Base-by-base conservation (phyloP, 2,888 invertebrate species). In the Temnothorax rugatulus region DNA sequence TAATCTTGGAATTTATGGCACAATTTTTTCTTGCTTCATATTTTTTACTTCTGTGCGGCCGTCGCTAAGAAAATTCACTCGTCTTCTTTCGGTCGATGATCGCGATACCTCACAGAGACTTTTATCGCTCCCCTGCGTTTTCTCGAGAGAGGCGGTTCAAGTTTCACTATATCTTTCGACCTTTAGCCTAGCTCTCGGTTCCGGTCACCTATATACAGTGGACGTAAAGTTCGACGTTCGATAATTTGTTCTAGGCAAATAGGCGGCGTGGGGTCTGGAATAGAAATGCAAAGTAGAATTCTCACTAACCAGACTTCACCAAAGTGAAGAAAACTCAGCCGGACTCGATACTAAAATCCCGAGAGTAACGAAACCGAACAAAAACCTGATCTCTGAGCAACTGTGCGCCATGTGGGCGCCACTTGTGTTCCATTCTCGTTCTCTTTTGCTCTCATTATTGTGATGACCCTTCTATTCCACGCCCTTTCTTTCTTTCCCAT, bases 301-400 rank as follows among this genome's bases (percentile, higher is more conserved):
- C 76, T 52, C 75, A 85, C 54, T 34, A 34, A 34, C 34, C 34
- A 7, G 7, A 34, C 5, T 34, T 34, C 34, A 34, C 34, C 34
- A 34, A 34, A 34, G 34, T 34, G 86, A 61, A 84, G 86, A 90
- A 88, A 41, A 90, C 81, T 77, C 68, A 85, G 87, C 88, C 87
- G 91, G 90, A 93, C 93, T 92, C 92, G 93, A 63, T 15, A 63
- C 63, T 94, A 93, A 94, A 94, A 93, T 93, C 29, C 13, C 88
- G 90, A 92, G 93, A 92, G 91, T 91, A 90, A 68, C 89, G 91
- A 91, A 38, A 54, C 18, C 25, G 92, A 91, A 94, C 93, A 95
- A 95, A 94, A 94, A 95, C 93, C 94, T 94, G 94, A 94, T 94
- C 94, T 94, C 94, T 93, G 92, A 94, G 93, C 94, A 95, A 95